A percentile compares a stretch with the other conserved stretches of the same genome.
Conservation (phyloP, 2,113 vertebrate genomes). For the Gambusia affinis region DNA sequence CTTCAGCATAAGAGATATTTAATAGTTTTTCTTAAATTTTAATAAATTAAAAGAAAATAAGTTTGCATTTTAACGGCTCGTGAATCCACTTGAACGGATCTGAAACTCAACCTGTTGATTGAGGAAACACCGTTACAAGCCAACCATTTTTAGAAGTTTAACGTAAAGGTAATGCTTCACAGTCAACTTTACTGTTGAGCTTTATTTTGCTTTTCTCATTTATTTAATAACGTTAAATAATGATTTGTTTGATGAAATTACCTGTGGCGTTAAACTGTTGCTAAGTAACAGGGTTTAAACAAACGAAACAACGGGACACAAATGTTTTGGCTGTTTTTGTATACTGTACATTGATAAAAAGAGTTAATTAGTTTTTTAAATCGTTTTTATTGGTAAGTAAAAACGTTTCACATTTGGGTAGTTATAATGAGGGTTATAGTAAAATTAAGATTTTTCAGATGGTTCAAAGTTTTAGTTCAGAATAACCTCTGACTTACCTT, state of each 20-base stretch:
- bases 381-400: not conserved
- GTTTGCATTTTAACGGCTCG: not conserved
- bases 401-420: not conserved
- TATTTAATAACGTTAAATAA: no score
- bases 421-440: not conserved
- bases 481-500: not conserved
- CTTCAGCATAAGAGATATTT: no score
- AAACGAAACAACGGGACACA: not conserved
- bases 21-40: not conserved
- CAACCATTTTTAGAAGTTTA: no score
- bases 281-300: slow-evolving; percentile 62
- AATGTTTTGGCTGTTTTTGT: not conserved
- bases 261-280: slow-evolving; percentile 40
- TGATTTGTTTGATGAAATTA: no score
- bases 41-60: not conserved
- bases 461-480: not conserved
- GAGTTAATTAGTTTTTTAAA: not conserved
- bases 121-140: no score
- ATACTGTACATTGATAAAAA: not conserved
- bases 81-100: slow-evolving; percentile 49
- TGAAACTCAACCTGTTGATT: slow-evolving; percentile 4
- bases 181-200: no score
- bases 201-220: no score
- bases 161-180: no score
- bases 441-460: not conserved